A percentile compares a stretch with the other conserved stretches of the same genome.
Conservation (phyloP, 2,113 vertebrate genomes). For the Nanorana parkeri region DNA sequence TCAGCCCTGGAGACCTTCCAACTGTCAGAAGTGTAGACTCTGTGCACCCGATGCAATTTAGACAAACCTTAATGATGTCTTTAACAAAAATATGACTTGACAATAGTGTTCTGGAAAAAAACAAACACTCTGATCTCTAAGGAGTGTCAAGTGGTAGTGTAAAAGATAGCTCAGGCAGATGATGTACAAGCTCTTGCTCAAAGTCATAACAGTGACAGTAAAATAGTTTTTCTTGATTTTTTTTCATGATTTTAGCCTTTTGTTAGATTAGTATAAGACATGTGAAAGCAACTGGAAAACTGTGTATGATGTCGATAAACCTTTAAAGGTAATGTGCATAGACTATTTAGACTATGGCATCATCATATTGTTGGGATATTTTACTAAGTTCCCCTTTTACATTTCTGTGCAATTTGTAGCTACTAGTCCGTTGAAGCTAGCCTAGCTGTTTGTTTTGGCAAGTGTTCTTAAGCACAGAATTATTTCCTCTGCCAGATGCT, state of each 20-base stretch:
- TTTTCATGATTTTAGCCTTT: constrained; percentile 26
- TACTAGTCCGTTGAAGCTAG: too few species aligned
- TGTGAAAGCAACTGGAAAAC: neutral
- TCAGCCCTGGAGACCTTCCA: constrained; percentile 51
- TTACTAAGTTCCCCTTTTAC: too few species aligned
- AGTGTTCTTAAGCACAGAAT: too few species aligned
- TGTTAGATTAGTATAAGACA: constrained; percentile 34
- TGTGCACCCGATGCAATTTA: constrained; percentile 47
- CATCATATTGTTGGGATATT: neutral
- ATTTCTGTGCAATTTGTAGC: too few species aligned
- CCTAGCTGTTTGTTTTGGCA: too few species aligned
- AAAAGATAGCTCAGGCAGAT: constrained; percentile 40
- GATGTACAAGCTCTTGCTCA: constrained; percentile 24
- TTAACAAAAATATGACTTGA: constrained; percentile 58
- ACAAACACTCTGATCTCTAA: constrained; percentile 48
- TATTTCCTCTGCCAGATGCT: too few species aligned
- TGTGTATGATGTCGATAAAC: neutral
- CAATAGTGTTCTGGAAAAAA: constrained; percentile 51
- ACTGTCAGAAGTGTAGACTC: constrained; percentile 54
- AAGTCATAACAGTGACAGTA: constrained; percentile 28
- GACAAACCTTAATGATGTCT: constrained; percentile 58
- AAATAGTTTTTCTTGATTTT: constrained; percentile 22
- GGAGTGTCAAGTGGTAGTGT: constrained; percentile 43
- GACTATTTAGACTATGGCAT: neutral
- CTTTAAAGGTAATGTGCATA: constrained; percentile 1